These are phyloP conservation scores for Leucophora obtusa DNA, from an alignment of 2,888 invertebrate genomes.

Conservation along the genomic window DNA sequence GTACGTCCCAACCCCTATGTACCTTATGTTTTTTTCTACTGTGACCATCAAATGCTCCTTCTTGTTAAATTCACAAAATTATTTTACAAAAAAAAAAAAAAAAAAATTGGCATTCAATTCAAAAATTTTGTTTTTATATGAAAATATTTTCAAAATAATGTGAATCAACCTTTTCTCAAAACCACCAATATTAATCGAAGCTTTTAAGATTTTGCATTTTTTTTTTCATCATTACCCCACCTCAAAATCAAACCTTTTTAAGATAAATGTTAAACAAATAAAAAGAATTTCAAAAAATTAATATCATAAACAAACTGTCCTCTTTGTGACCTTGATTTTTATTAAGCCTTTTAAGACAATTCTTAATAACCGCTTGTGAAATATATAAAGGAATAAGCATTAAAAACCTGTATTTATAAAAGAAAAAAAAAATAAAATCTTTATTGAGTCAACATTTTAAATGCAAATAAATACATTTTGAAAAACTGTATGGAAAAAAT, in stretches of 20 bases:
- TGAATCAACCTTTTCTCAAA: slow-evolving; percentile 34
- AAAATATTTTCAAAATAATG: neutral
- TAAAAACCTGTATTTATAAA: neutral
- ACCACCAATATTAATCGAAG: slow-evolving; percentile 13
- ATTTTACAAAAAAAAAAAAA: too few relatives aligned
- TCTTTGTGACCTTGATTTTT: slow-evolving; percentile 50
- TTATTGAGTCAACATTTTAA: too few relatives aligned
- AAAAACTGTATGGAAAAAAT: too few relatives aligned
- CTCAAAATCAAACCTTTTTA: slow-evolving; percentile 27
- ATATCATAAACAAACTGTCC: slow-evolving; percentile 33
- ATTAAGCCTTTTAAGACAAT: slow-evolving; percentile 18
- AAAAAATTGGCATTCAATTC: too few relatives aligned
- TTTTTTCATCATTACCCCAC: slow-evolving; percentile 29
- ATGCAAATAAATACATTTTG: too few relatives aligned
- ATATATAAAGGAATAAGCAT: neutral
- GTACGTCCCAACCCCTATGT: too few relatives aligned
- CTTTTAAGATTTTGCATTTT: neutral
- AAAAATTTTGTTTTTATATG: too few relatives aligned
- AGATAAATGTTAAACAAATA: slow-evolving; percentile 12
- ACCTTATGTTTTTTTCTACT: too few relatives aligned
- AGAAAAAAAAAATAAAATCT: neutral
- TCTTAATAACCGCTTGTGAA: slow-evolving; percentile 26
- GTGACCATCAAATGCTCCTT: too few relatives aligned
- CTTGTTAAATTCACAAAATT: too few relatives aligned
- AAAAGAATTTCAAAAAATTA: slow-evolving; percentile 2